phyloP scores from a whole-genome alignment of 2,797 vertebrate species.

The Liparis tanakae region DNA sequence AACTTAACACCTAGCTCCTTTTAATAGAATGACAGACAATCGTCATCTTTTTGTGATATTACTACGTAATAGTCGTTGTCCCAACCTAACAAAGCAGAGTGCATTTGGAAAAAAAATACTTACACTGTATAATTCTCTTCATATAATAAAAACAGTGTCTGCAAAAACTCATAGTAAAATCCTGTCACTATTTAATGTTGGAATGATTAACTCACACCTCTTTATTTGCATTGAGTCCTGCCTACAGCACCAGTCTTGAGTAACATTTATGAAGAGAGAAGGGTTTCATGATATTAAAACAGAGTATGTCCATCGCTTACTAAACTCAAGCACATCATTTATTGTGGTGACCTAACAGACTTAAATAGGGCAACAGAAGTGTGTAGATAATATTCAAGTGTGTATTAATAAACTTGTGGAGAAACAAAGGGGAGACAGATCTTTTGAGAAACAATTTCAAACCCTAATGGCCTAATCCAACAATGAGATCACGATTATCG shows the following conservation, averaged over 20 bases:
- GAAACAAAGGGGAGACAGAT: neutral
- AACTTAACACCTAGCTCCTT: neutral
- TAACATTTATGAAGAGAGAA: neutral
- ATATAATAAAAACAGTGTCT: neutral
- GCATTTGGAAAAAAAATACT: neutral
- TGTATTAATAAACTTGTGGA: neutral
- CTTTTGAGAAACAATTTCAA: neutral
- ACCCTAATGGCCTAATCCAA: neutral
- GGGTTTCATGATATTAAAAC: neutral
- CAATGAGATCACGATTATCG: neutral
- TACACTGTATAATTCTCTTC: too few species aligned
- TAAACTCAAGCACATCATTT: neutral
- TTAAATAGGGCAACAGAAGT: neutral
- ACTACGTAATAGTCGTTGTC: neutral
- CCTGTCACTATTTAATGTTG: slow-evolving; percentile 3
- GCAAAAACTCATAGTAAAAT: neutral
- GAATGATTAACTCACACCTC: slow-evolving; percentile 6
- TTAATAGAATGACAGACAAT: neutral
- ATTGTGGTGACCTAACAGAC: neutral
- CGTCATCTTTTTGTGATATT: neutral
- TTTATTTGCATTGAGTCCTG: neutral
- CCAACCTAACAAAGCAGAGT: neutral
- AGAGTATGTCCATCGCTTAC: neutral
- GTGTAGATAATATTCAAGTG: neutral
- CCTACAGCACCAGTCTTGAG: neutral